A percentile compares a stretch with the other conserved stretches of the same genome.
Evolutionary conservation across 2,113 vertebrate genomes (phyloP).

Genomic region (Petromus typicus): DNA sequence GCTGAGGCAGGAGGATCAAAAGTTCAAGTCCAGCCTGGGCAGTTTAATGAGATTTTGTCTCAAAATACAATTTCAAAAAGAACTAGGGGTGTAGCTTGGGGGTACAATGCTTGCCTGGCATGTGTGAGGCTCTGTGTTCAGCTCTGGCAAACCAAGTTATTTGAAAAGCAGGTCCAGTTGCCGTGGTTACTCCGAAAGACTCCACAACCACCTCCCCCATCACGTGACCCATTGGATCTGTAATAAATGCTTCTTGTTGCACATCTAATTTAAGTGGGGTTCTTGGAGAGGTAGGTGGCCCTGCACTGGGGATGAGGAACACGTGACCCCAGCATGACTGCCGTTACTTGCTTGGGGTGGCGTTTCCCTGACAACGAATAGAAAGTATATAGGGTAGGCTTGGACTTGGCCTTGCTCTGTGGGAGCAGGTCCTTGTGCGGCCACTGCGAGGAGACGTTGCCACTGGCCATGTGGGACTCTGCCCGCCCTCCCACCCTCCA

Average conservation of each 20-base stretch:
- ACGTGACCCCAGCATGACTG: neutral
- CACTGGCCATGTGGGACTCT: neutral
- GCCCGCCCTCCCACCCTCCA: neutral
- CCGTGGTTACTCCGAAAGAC: neutral
- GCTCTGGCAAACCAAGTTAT: neutral
- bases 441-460: rapidly evolving
- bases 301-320: too few relatives aligned
- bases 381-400: neutral
- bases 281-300: neutral
- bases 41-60: neutral
- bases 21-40: neutral
- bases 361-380: neutral
- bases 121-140: neutral
- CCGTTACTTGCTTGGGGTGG: too few relatives aligned
- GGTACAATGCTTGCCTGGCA: neutral
- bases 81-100: neutral
- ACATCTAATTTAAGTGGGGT: neutral
- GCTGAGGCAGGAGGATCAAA: neutral
- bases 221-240: neutral
- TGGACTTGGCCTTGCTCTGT: rapidly evolving
- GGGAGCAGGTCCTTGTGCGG: rapidly evolving
- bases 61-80: neutral
- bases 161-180: neutral
- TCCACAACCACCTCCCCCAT: neutral
- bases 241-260: neutral